Base-by-base conservation (phyloP, 2,797 vertebrate species). In the Trichosurus vulpecula region DNA sequence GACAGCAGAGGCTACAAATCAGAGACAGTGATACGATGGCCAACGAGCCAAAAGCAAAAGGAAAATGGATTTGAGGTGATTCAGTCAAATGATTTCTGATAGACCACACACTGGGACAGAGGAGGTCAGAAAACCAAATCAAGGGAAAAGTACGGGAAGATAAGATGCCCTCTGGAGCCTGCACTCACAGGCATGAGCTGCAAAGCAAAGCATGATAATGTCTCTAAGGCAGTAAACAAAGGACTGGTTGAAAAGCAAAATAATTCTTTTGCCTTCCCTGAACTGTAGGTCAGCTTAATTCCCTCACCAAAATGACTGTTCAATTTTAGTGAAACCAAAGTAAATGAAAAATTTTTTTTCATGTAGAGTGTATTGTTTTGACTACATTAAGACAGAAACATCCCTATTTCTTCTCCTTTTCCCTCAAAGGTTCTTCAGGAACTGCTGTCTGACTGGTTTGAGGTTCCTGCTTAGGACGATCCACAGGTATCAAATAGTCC, bases 21-120 rank as follows among this genome's bases (percentile, higher is more conserved):
- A 96, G 94, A 95, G 95, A 94, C 61, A 90, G 94, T 4, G 93
- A 95, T 90, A 92, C 9, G 92, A 95, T 22, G 90, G 53, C 10
- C 53, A 95, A 12, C 16, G 54, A 92, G 92, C 41, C 94, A 61
- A 95, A 96, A 96, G 94, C 51, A 92, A 97, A 95, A 89, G 92
- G 87, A 61, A 97, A 95, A 97, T 94, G 94, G 92, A 96, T 92
- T 61, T 96, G 93, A 96, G 41, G 52, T 41, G 81, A 95, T 95
- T 94, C 53, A 57, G 93, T 96, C 74, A 96, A 96, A 97, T 92
- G 95, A 96, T 96, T 97, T 98, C 95, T 96, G 94, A 97, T 95
- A 87, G 35, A 81, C 29, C 81, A 93, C 54, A 97, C 25, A 91
- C 94, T 90, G 92, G 91, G 94, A 93, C 9, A 6, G n/a, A 90